Base-by-base conservation (phyloP, 2,888 invertebrate species). In the Neelides folsomi region DNA sequence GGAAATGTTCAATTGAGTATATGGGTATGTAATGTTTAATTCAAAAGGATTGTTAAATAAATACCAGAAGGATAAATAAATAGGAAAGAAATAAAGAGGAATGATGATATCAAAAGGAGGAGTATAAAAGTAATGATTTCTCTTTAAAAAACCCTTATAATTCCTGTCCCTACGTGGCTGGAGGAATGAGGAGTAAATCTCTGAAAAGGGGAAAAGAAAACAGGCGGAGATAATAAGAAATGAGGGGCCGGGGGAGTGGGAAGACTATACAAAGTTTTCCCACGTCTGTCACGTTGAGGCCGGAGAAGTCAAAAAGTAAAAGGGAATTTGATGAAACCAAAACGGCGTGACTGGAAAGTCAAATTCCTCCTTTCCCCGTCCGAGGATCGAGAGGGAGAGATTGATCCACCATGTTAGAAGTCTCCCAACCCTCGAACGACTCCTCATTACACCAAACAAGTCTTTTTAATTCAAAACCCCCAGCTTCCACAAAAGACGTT, bases 251-350 rank as follows among this genome's bases (percentile, higher is more conserved):
- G 16, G 13, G 27, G 39, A n/a, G 35, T 19, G n/a, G 13, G 45
- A 20, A 45, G 49, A 10, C 39, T 8, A 13, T 39, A 39, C 13
- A 36, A 52, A 48, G 52, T 52, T 47, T 50, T 57, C 52, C 54
- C 54, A 57, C 54, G 57, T 54, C 54, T 57, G 57, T 57, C 57
- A 57, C 57, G 57, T 57, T 52, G 54, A 39, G 44, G 43, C 47
- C 52, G 27, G 27, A 43, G 54, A 57, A 57, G 57, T 53, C 57
- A 52, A 52, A 55, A 51, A 35, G 54, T 47, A 54, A 51, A 54
- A 54, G 54, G 50, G 56, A 57, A 57, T 57, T 57, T 57, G 57
- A 57, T 57, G 57, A 57, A 57, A 57, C 57, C 57, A 57, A 57
- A 54, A 54, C 52, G 52, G 50, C 57, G 57, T 57, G 57, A 54